Evolutionary conservation across 2,113 vertebrate genomes (phyloP), one percentile per base, ranked within the genome.

Genomic region (Leiothrix lutea): DNA sequence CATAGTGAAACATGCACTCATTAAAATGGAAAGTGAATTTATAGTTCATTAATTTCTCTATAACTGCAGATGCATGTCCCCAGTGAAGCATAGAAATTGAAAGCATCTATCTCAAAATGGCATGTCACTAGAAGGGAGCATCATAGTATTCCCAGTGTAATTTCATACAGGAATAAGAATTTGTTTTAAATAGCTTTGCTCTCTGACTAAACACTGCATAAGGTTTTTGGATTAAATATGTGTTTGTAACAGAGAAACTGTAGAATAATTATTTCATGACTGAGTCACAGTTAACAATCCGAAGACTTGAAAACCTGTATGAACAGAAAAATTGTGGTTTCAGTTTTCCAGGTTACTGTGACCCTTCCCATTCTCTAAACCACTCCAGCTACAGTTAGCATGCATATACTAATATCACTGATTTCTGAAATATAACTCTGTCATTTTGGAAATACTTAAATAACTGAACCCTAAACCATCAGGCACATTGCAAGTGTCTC

Each of bases 71-170:
- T 73, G 64, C 28, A 45, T 35, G 33, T 92, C 77, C 54, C 80
- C 80, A 54, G 69, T 45, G 64, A 88, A 74, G 65, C 50, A 36
- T 5, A 66, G 51, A 73, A 96, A 87, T 61, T 81, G 69, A 78
- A 94, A 96, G 33, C 78, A 67, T 87, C 69, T 73, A 26, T 70
- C 80, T 91, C 51, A 50, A 89, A 92, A 92, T 89, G 69, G 31
- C 60, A 35, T 56, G 80, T 83, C 78, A 66, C 51, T 89, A 4
- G 35, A 61, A 58, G 25, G 60, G 47, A 92, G 61, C 31, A 22
- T 62, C 4, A 4, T 61, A 53, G 69, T 33, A 89, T 58, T 92
- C 84, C 70, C 77, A 71, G 3, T 38, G 42, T 73, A 74, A 60
- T 89, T 95, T 86, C 80, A 51, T 66, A 44, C 56, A 92, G 50